Evolutionary conservation across 2,113 vertebrate genomes (phyloP).

Genomic region (Damaliscus lunatus): DNA sequence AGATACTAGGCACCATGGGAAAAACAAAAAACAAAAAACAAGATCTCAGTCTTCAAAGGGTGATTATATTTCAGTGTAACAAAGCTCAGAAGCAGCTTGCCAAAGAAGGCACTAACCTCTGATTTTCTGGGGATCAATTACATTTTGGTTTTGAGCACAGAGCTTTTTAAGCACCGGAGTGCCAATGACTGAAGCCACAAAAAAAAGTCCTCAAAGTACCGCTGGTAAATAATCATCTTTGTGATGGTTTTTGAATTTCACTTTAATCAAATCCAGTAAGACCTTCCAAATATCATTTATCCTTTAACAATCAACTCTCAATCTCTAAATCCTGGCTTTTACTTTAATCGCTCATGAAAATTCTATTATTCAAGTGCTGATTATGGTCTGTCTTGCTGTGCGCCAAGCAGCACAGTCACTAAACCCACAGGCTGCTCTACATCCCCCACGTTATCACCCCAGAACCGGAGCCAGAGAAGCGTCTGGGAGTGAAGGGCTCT

Average conservation of each 20-base stretch:
- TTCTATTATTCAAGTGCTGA: slow-evolving; percentile 79
- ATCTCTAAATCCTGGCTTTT: slow-evolving; percentile 81
- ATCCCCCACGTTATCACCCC: neutral
- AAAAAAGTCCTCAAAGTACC: slow-evolving; percentile 55
- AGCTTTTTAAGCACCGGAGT: slow-evolving; percentile 46
- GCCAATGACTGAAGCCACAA: slow-evolving; percentile 53
- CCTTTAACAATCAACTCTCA: slow-evolving; percentile 80
- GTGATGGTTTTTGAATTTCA: slow-evolving; percentile 77
- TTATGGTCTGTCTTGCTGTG: slow-evolving; percentile 48
- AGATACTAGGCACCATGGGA: slow-evolving; percentile 9
- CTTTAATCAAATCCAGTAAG: slow-evolving; percentile 80
- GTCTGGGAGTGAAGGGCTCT: neutral
- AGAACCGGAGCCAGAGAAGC: neutral
- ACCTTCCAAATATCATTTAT: slow-evolving; percentile 78
- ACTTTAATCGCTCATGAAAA: slow-evolving; percentile 81
- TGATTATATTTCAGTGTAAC: slow-evolving; percentile 35
- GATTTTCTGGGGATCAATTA: slow-evolving; percentile 55
- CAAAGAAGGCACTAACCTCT: slow-evolving; percentile 45
- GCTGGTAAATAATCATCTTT: slow-evolving; percentile 71
- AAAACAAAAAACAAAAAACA: neutral
- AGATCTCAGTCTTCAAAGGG: slow-evolving; percentile 47
- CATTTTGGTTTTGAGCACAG: slow-evolving; percentile 45
- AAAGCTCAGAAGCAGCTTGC: slow-evolving; percentile 29
- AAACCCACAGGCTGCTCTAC: neutral
- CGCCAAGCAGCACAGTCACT: neutral